These are phyloP conservation scores for Pseudomyrmex cubaensis DNA, from an alignment of 1,140 invertebrate species.

Conservation along the genomic window DNA sequence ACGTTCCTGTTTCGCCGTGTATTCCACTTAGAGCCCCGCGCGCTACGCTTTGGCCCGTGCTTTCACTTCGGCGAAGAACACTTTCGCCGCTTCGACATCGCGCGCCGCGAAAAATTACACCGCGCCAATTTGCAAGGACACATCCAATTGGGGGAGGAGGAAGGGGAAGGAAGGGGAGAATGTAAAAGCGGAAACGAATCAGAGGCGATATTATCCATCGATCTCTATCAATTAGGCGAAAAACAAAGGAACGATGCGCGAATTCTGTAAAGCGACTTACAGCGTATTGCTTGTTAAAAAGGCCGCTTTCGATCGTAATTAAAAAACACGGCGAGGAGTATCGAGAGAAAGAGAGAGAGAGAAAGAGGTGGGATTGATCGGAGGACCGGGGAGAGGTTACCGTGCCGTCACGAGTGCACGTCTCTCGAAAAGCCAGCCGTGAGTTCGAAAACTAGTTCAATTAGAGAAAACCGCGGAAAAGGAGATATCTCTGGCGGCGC, in stretches of 20 bases:
- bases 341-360: too few species aligned
- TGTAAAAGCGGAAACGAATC: background rate
- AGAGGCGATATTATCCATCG: background rate
- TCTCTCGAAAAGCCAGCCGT: conserved; percentile 51
- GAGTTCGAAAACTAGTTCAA: conserved; percentile 80
- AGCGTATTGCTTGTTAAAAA: conserved; percentile 13
- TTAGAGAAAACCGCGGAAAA: conserved; percentile 83
- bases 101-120: conserved; percentile 48
- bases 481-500: conserved; percentile 77
- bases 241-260: background rate
- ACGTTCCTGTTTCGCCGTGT: conserved; percentile 41
- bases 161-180: background rate
- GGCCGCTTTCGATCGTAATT: conserved; percentile 17
- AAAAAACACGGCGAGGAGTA: background rate
- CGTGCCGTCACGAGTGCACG: conserved; percentile 6
- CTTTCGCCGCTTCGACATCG: conserved; percentile 66
- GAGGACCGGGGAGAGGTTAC: conserved; percentile 16
- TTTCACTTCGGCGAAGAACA: conserved; percentile 70
- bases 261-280: background rate
- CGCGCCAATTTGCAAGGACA: conserved; percentile 27
- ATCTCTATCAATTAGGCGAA: background rate
- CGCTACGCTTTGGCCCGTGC: conserved; percentile 56
- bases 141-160: background rate
- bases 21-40: conserved; percentile 38
- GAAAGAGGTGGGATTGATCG: background rate